Percentiles rank a stretch among this genome's conserved stretches.
These are phyloP conservation scores for Lycophotia porphyrea DNA, from an alignment of 2,888 invertebrate genomes.

Conservation along the genomic window DNA sequence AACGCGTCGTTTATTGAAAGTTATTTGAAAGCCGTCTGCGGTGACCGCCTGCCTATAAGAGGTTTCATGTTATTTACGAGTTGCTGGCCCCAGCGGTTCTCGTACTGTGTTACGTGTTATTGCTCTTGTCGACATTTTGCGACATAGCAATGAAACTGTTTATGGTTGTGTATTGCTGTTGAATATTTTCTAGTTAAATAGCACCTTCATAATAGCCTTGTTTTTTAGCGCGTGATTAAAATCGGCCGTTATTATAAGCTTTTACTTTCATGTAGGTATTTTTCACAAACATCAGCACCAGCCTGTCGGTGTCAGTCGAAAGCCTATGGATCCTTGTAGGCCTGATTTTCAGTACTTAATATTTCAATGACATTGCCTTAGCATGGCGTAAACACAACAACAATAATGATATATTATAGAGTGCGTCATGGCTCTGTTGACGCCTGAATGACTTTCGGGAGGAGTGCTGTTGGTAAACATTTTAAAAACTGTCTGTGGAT, in stretches of 20 bases:
- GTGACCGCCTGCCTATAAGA: constrained; percentile 72
- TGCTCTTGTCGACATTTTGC: constrained; percentile 41
- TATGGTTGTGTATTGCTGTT: constrained; percentile 6
- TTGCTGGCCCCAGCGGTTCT: constrained; percentile 63
- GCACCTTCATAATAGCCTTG: background rate
- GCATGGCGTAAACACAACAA: background rate
- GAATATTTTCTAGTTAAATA: constrained; percentile 12
- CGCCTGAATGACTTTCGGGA: background rate
- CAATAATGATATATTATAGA: background rate
- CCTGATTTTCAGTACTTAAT: background rate
- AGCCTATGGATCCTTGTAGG: background rate
- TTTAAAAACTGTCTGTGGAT: background rate
- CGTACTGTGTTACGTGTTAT: constrained; percentile 56
- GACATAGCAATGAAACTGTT: constrained; percentile 17
- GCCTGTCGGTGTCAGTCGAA: background rate
- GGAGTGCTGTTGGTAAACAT: background rate
- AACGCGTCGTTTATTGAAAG: constrained; percentile 76
- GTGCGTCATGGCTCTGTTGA: too few species aligned
- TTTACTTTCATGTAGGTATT: too few species aligned
- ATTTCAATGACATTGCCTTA: background rate
- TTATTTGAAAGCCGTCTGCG: constrained; percentile 79
- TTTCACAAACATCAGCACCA: background rate
- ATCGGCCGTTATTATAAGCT: too few species aligned
- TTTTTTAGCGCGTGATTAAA: background rate
- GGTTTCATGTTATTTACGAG: constrained; percentile 71